Conservation (phyloP, 2,797 vertebrate genomes). For the Tauraco hartlaubi region DNA sequence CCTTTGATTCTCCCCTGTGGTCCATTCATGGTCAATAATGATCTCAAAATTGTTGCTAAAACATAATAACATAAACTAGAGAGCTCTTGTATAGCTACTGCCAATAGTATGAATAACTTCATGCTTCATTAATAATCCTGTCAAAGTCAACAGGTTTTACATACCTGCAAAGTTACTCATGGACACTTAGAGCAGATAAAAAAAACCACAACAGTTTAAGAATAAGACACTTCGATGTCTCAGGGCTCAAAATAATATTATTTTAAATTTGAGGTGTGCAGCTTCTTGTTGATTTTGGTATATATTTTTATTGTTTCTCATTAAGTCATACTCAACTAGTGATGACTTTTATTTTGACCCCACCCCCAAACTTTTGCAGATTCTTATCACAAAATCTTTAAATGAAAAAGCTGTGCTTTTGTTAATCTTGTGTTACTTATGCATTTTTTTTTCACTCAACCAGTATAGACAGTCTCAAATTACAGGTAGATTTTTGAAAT, state of each 20-base stretch:
- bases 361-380: background rate
- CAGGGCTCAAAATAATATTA: background rate
- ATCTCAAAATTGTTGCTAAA: background rate
- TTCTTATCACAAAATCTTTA: background rate
- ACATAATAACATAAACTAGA: background rate
- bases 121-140: background rate
- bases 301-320: conserved; percentile 10
- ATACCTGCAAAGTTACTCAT: conserved; percentile 43
- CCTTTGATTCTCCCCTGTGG: background rate
- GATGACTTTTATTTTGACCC: conserved; percentile 10
- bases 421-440: background rate
- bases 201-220: background rate
- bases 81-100: background rate
- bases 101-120: background rate
- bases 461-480: background rate
- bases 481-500: background rate
- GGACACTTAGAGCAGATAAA: background rate
- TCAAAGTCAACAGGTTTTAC: conserved; percentile 11
- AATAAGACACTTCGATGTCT: background rate
- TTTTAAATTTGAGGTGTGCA: background rate
- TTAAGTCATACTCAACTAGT: background rate
- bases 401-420: background rate
- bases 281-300: background rate
- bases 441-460: background rate
- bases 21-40: background rate